Conservation (phyloP, 2,113 vertebrate species). For the Nanorana parkeri region DNA sequence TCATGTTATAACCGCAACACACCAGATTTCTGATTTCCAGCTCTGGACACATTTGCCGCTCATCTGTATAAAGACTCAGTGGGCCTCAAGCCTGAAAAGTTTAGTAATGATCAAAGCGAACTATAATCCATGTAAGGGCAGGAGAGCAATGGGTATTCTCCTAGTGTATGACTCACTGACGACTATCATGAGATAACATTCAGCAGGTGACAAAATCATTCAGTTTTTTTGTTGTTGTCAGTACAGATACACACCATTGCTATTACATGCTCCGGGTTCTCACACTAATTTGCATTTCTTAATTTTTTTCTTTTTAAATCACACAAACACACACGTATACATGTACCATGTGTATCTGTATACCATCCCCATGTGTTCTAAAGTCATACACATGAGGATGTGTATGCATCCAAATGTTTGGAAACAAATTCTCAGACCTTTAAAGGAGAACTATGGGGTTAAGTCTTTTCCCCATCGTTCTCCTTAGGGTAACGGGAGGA, state of each 20-base stretch:
- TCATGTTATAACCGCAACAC: constrained; percentile 32
- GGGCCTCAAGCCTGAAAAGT: background rate
- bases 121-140: constrained; percentile 31
- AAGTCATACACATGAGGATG: no score
- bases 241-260: background rate
- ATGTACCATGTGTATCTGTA: no score
- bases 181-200: background rate
- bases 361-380: no score
- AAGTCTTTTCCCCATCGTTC: no score
- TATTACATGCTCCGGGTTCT: no score
- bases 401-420: no score
- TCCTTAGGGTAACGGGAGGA: no score
- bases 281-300: no score
- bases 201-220: background rate
- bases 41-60: constrained; percentile 20
- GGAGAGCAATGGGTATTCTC: constrained; percentile 3
- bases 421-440: no score
- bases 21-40: constrained; percentile 31
- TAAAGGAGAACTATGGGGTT: no score
- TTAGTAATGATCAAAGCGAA: background rate
- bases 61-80: constrained; percentile 26
- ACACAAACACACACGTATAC: no score
- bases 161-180: constrained; percentile 24
- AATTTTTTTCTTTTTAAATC: no score
- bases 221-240: background rate